Base-by-base conservation (phyloP, 2,888 invertebrate genomes). In the Osmoderma eremita region DNA sequence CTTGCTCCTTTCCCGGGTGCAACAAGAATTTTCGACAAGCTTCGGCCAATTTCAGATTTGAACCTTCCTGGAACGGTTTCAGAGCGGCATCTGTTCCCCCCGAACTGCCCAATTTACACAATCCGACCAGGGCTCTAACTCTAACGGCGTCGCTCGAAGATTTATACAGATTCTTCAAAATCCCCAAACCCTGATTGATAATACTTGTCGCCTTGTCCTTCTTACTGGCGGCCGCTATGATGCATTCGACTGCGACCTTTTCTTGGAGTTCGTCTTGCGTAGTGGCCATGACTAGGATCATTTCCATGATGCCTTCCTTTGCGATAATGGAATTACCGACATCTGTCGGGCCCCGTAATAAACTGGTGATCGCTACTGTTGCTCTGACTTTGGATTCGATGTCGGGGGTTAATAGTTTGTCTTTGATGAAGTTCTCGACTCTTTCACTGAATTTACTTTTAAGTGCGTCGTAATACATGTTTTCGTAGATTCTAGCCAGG, bases 281-380 rank as follows among this genome's bases (percentile, higher is more conserved):
- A 68, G 92, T 92, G 1, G 98, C 98, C 96, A 99, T 97, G 4
- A 94, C 94, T 30, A 99, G 84, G 81, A 99, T 96, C 93, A 99
- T 96, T 81, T 97, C 94, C 75, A 98, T 86, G 68, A 99, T 93
- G 30, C 96, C 96, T 73, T 91, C 91, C 75, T 90, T 88, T 3
- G 91, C 91, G 62, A 95, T 87, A 62, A 94, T 86, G 72, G 89
- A 87, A 77, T 97, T 96, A 13, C 98, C 99, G 48, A 97, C 92
- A 80, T 98, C 98, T 53, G 96, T 82, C 0, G 98, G 95, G 8
- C 98, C 98, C 78, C 92, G 87, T 3, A 99, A 84, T 63, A 99
- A 83, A 3, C 95, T 91, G 51, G 97, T 95, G 64, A 98, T 90
- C 1, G 95, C 91, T 13, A 95, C 94, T 17, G 91, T 90, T 0